Conservation (phyloP, 2,113 vertebrate genomes). For the Dromas ardeola region DNA sequence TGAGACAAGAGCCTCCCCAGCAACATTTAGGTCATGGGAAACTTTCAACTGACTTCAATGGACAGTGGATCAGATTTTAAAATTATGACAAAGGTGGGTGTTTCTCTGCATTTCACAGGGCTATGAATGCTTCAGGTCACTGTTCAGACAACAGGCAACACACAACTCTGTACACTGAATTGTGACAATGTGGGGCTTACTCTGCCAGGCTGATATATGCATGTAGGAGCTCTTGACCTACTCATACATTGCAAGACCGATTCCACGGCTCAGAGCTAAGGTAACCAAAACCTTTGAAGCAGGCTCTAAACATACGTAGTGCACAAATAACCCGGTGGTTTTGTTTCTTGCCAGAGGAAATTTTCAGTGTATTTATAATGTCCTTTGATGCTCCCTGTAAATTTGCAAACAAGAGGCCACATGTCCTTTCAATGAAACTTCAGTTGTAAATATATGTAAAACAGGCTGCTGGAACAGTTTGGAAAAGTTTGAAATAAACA, state of each 20-base stretch:
- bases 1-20: neutral
- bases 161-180: neutral
- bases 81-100: neutral
- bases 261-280: neutral
- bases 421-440: constrained; percentile 60
- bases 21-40: constrained; percentile 25
- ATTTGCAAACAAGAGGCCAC: constrained; percentile 63
- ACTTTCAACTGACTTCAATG: neutral
- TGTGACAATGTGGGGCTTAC: neutral
- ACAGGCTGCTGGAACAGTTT: constrained; percentile 43
- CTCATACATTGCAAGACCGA: constrained; percentile 6
- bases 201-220: neutral
- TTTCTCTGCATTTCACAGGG: neutral
- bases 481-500: constrained; percentile 45
- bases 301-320: constrained; percentile 36
- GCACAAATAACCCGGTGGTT: constrained; percentile 27
- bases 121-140: neutral
- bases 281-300: constrained; percentile 54
- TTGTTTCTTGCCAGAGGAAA: constrained; percentile 48
- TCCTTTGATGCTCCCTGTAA: constrained; percentile 61
- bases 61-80: neutral
- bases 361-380: constrained; percentile 59
- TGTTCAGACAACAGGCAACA: neutral
- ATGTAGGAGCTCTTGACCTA: neutral
- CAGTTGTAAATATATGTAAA: constrained; percentile 46